Base-by-base conservation (phyloP, 2,113 vertebrate species). In the Tychaedon coryphoeus region DNA sequence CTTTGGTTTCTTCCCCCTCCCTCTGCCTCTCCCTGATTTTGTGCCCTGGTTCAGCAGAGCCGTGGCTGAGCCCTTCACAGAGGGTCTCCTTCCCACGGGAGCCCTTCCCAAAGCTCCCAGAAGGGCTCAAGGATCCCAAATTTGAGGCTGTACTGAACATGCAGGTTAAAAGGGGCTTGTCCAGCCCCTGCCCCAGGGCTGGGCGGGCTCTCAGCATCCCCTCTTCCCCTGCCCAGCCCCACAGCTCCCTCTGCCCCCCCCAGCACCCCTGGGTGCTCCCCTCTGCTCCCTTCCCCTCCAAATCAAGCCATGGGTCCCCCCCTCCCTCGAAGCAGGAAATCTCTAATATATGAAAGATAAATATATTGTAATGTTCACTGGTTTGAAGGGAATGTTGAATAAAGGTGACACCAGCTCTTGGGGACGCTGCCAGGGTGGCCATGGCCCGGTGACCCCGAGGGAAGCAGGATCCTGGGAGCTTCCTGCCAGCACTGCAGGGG, bases 281-380 rank as follows among this genome's bases (percentile, higher is more conserved):
- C 91, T 70, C 51, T 70, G 29, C 75, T 78, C 75, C 29, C 42
- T n/a, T 56, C 5, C n/a, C 17, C 43, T 31, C 34, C 18, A 54
- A 57, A 70, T 74, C 54, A 90, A 94, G 79, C 91, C 54, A 82
- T 81, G 92, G 82, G 80, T 80, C 57, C 57, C 87, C 84, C 83
- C 92, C 51, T 19, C 7, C 23, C 65, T 67, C 38, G 38, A 86
- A 72, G 93, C 38, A 87, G 85, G 93, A 94, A 94, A 90, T 88
- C 53, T 42, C 88, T 94, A 94, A 95, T 96, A 96, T 94, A 95
- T 96, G 90, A 77, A 94, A 53, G 67, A 83, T 80, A 91, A 90
- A 79, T 95, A 75, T 96, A 93, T 94, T 94, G 92, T 97, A 92
- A 94, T 71, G 90, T 65, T 95, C 86, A 73, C 80, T 79, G 73